Conservation (phyloP, 2,888 invertebrate species). For the Penaeus monodon region DNA sequence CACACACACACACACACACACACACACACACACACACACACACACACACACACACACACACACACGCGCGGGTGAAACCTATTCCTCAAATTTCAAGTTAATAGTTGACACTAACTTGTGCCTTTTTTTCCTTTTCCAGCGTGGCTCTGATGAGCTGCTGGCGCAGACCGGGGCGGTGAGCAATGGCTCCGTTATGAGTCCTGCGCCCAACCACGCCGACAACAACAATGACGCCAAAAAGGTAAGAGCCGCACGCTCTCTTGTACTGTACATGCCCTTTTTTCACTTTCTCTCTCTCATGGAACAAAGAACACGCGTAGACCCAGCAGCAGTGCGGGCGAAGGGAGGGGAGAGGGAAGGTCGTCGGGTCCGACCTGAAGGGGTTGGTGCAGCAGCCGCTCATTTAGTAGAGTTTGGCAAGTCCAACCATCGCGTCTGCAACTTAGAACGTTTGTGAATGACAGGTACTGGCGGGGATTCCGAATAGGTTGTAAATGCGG, state of each 20-base stretch:
- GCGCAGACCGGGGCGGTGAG: slow-evolving; percentile 91
- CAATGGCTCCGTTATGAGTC: slow-evolving; percentile 84
- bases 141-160: slow-evolving; percentile 97
- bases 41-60: neutral
- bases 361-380: too few species aligned
- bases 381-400: too few species aligned
- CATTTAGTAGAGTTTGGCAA: too few species aligned
- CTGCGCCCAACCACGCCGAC: slow-evolving; percentile 78
- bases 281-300: slow-evolving; percentile 20
- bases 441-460: too few species aligned
- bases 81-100: neutral
- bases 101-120: slow-evolving; percentile 66
- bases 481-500: too few species aligned
- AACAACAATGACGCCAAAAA: slow-evolving; percentile 97
- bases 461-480: too few species aligned
- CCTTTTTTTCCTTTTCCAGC: slow-evolving; percentile 74
- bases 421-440: too few species aligned
- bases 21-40: neutral
- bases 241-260: slow-evolving; percentile 74
- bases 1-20: slow-evolving; percentile 4
- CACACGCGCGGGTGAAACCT: neutral
- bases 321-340: too few species aligned
- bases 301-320: too few species aligned
- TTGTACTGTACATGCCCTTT: neutral
- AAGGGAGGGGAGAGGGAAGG: too few species aligned